Evolutionary conservation across 2,888 invertebrate species (phyloP).

Genomic region (Brenthis daphne): DNA sequence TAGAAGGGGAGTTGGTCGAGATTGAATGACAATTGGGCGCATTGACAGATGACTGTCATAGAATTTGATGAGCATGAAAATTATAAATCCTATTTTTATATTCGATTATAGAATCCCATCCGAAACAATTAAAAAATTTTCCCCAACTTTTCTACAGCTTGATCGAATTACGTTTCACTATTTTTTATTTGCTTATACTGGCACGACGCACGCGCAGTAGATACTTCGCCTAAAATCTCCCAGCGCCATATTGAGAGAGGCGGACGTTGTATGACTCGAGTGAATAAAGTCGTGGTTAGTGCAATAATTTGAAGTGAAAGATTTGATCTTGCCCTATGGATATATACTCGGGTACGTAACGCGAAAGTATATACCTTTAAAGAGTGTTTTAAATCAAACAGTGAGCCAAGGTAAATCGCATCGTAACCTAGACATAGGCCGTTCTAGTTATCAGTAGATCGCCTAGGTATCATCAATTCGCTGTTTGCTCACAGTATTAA

Average conservation of each 20-base stretch:
- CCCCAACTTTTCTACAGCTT: slow-evolving; percentile 50
- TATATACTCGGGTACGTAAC: slow-evolving; percentile 82
- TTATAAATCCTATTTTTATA: slow-evolving; percentile 58
- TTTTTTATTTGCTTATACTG: slow-evolving; percentile 71
- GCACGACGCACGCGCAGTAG: slow-evolving; percentile 81
- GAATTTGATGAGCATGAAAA: slow-evolving; percentile 71
- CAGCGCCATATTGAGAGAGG: slow-evolving; percentile 89
- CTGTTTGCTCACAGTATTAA: slow-evolving; percentile 84
- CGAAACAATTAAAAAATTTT: slow-evolving; percentile 46
- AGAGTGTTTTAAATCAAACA: slow-evolving; percentile 54
- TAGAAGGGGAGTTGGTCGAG: slow-evolving; percentile 18
- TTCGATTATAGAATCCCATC: slow-evolving; percentile 35
- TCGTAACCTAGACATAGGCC: slow-evolving; percentile 85
- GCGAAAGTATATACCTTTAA: slow-evolving; percentile 62
- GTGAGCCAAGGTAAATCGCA: slow-evolving; percentile 63
- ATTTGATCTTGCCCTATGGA: slow-evolving; percentile 82
- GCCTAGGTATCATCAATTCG: slow-evolving; percentile 82
- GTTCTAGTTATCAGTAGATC: slow-evolving; percentile 84
- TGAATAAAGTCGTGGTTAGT: slow-evolving; percentile 80
- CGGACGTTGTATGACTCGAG: slow-evolving; percentile 86
- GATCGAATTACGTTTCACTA: slow-evolving; percentile 55
- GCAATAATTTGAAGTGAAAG: slow-evolving; percentile 81
- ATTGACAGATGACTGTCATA: slow-evolving; percentile 59
- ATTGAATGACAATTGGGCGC: slow-evolving; percentile 39
- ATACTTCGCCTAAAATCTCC: slow-evolving; percentile 82